Evolutionary conservation across 1,140 invertebrate species (phyloP).

Genomic region (Tetranychus cinnabarinus): DNA sequence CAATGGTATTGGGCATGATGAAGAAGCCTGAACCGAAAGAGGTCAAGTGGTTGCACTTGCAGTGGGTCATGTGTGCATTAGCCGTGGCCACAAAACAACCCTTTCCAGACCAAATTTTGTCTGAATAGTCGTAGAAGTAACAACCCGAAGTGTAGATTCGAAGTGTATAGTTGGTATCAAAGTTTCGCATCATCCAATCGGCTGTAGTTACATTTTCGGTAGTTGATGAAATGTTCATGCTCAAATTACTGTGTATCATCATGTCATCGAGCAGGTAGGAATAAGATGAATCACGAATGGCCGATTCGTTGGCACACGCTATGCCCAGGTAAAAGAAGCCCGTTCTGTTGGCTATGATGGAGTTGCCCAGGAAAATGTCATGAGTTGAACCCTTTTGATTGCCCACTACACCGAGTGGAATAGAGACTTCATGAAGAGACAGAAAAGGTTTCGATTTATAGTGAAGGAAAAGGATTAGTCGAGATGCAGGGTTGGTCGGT

Average conservation of each 20-base stretch:
- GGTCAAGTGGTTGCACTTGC: slow-evolving; percentile 28
- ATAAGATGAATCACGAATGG: not conserved
- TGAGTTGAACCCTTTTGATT: slow-evolving; percentile 7
- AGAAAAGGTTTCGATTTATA: slow-evolving; percentile 14
- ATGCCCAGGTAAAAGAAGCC: slow-evolving; percentile 18
- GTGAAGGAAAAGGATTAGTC: slow-evolving; percentile 14
- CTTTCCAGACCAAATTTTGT: slow-evolving; percentile 16
- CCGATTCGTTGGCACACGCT: slow-evolving; percentile 12
- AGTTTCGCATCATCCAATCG: slow-evolving; percentile 10
- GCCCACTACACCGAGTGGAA: slow-evolving; percentile 9
- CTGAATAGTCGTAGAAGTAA: slow-evolving; percentile 17
- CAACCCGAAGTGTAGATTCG: slow-evolving; percentile 18
- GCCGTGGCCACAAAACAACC: slow-evolving; percentile 16
- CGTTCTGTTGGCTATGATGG: slow-evolving; percentile 15
- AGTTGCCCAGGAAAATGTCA: slow-evolving; percentile 15
- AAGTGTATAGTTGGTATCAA: slow-evolving; percentile 17
- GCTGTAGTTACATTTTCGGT: not conserved
- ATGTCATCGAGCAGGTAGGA: slow-evolving; percentile 11
- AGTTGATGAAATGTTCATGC: slow-evolving; percentile 9
- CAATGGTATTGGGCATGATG: slow-evolving; percentile 29
- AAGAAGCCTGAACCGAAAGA: slow-evolving; percentile 30
- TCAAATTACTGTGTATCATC: slow-evolving; percentile 10
- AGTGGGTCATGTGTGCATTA: slow-evolving; percentile 19
- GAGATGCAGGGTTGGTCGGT: slow-evolving; percentile 12
- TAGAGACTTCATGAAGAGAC: slow-evolving; percentile 14